Evolutionary conservation across 2,797 vertebrate species (phyloP).

Genomic region (Apodemus agrarius): DNA sequence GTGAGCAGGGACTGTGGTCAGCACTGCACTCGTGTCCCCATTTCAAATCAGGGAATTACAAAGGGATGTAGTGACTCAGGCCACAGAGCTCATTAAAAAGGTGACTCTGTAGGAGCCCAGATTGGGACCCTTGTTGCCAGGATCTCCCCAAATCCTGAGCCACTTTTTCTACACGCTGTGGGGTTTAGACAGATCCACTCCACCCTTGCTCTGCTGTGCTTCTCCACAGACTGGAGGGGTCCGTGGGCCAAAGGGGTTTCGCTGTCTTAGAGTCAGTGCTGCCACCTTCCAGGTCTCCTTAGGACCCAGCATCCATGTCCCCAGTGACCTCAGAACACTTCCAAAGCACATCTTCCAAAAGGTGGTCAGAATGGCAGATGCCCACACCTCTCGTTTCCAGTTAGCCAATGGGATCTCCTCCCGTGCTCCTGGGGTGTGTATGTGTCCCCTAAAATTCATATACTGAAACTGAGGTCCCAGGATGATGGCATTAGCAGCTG

Average conservation of each 20-base stretch:
- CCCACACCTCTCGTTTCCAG: no score
- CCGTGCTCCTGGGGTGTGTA: neutral
- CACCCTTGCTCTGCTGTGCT: neutral
- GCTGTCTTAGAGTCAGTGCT: neutral
- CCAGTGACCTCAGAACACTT: neutral
- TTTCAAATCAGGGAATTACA: neutral
- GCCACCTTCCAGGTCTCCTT: neutral
- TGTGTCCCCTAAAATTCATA: neutral
- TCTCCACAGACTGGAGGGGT: neutral
- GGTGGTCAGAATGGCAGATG: neutral
- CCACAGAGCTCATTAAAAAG: neutral
- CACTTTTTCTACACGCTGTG: neutral
- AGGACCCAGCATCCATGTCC: neutral
- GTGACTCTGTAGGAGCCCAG: neutral
- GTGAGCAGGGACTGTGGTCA: neutral
- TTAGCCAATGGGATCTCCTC: neutral
- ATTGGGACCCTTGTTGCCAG: neutral
- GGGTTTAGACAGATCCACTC: neutral
- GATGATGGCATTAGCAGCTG: neutral
- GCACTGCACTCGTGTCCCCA: neutral
- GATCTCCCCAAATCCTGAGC: neutral
- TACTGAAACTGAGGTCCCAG: neutral
- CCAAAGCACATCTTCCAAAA: neutral
- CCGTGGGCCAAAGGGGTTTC: neutral
- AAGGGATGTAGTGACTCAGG: neutral